Conservation (phyloP, 2,888 invertebrate genomes). For the Eilema caniola region DNA sequence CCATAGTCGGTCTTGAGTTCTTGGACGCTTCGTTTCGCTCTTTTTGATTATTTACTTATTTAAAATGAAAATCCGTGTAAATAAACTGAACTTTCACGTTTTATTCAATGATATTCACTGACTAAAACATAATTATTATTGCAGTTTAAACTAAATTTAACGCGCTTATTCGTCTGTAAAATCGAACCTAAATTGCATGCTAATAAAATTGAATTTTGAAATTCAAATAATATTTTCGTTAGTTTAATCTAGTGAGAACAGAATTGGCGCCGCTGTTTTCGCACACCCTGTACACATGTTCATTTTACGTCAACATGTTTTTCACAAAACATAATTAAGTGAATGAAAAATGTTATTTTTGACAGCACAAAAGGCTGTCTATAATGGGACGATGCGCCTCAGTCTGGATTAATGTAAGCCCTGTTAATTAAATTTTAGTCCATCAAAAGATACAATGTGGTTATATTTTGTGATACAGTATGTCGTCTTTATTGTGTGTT, state of each 20-base stretch:
- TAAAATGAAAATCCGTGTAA: background rate
- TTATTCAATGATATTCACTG: background rate
- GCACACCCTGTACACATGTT: background rate
- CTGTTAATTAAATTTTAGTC: slow-evolving; percentile 17
- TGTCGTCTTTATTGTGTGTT: background rate
- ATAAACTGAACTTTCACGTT: background rate
- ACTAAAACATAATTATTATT: background rate
- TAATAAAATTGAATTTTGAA: background rate
- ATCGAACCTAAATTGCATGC: background rate
- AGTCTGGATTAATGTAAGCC: slow-evolving; percentile 5
- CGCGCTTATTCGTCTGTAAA: background rate
- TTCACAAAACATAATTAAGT: slow-evolving; percentile 9
- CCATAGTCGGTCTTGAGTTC: too few species aligned
- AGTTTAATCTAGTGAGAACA: background rate
- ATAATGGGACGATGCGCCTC: background rate
- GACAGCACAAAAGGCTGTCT: slow-evolving; percentile 9
- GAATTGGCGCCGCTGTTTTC: background rate
- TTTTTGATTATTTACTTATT: too few species aligned
- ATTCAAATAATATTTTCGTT: background rate
- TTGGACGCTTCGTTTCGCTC: too few species aligned
- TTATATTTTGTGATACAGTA: background rate
- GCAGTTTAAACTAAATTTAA: background rate
- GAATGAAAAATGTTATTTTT: slow-evolving; percentile 12
- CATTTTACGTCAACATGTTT: background rate
- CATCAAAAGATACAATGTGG: background rate